These are phyloP conservation scores for Campylomormyrus numenius DNA, from an alignment of 2,113 vertebrate genomes.

Conservation along the genomic window DNA sequence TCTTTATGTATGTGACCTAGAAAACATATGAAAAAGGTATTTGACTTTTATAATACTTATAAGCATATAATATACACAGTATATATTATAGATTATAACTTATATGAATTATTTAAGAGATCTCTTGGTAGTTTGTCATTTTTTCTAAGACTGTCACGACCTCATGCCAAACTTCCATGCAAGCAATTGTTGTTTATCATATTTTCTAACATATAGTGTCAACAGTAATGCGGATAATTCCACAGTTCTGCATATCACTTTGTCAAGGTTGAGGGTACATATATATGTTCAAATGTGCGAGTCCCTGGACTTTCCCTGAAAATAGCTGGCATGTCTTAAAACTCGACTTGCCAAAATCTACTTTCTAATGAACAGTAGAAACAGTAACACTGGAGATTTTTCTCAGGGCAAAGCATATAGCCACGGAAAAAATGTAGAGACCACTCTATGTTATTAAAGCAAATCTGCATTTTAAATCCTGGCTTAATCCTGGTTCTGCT, in stretches of 20 bases:
- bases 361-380: background rate
- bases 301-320: background rate
- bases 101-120: background rate
- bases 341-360: background rate
- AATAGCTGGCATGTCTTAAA: background rate
- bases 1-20: background rate
- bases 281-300: background rate
- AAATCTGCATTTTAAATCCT: too few species aligned
- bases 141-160: background rate
- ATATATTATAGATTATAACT: background rate
- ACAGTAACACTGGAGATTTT: background rate
- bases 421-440: too few species aligned
- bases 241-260: background rate
- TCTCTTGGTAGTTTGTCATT: background rate
- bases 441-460: too few species aligned
- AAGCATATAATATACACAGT: background rate
- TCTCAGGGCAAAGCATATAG: background rate
- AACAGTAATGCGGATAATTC: background rate
- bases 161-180: background rate
- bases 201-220: background rate
- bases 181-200: background rate
- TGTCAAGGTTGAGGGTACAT: background rate
- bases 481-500: too few species aligned
- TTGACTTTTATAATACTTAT: background rate
- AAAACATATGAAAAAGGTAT: background rate